phyloP scores from a whole-genome alignment of 2,797 vertebrate genomes.

The Lepilemur septentrionalis region DNA sequence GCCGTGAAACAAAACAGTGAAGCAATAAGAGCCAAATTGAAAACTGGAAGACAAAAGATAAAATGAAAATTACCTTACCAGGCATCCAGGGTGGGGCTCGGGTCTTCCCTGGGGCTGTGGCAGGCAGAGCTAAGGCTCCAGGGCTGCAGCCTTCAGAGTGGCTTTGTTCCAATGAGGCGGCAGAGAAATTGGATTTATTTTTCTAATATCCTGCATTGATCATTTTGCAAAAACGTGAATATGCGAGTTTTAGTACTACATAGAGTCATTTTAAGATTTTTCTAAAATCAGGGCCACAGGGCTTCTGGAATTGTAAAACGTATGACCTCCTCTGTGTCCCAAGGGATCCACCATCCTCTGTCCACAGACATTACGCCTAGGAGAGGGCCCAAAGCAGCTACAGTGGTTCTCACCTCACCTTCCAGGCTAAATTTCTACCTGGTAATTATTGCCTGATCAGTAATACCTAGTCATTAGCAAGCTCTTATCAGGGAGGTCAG shows the following conservation, averaged over 20 bases:
- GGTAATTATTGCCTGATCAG: constrained; percentile 34
- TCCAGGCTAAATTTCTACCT: constrained; percentile 41
- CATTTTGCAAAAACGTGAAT: constrained; percentile 26
- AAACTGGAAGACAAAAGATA: background rate
- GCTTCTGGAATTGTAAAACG: background rate
- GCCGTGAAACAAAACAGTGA: background rate
- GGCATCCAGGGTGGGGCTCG: background rate
- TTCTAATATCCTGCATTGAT: background rate
- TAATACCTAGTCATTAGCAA: constrained; percentile 51
- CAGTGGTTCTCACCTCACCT: constrained; percentile 26
- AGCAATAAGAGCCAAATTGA: background rate
- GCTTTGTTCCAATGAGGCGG: background rate
- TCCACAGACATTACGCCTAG: background rate
- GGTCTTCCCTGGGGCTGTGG: background rate
- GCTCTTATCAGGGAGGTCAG: constrained; percentile 36
- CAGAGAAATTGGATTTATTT: background rate
- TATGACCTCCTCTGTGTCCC: background rate
- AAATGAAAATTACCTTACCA: background rate
- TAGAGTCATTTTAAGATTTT: background rate
- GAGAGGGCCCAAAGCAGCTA: background rate
- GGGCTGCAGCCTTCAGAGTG: background rate
- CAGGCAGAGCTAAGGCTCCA: background rate
- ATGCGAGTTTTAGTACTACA: background rate
- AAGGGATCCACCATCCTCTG: background rate
- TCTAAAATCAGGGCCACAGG: background rate